A percentile compares a stretch with the other conserved stretches of the same genome.
These are phyloP conservation scores for Gobio gobio DNA, from an alignment of 2,113 vertebrate genomes.

Conservation along the genomic window DNA sequence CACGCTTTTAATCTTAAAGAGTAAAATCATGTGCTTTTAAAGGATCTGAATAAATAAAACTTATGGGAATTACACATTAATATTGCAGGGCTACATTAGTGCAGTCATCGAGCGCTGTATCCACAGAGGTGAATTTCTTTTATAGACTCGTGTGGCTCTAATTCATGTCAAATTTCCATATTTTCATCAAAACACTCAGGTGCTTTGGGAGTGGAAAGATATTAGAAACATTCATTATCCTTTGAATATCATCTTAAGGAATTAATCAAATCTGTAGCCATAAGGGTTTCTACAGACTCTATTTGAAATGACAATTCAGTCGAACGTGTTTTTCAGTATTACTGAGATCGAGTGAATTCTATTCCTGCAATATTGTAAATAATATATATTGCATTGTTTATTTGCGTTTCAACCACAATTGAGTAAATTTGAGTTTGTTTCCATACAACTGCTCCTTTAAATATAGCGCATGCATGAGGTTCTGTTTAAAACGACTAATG, in stretches of 20 bases:
- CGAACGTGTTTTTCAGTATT: background rate
- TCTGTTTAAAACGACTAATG: background rate
- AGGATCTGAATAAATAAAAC: background rate
- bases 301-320: conserved; percentile 16
- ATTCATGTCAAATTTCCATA: conserved; percentile 22
- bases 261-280: conserved; percentile 25
- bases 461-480: background rate
- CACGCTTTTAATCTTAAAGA: conserved; percentile 10
- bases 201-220: background rate
- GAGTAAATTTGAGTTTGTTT: conserved; percentile 10
- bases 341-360: background rate
- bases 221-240: conserved; percentile 18
- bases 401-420: background rate
- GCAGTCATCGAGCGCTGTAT: background rate
- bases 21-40: background rate
- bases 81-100: conserved; percentile 19
- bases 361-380: background rate
- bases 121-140: background rate
- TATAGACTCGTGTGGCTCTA: background rate
- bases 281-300: background rate
- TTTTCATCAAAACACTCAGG: conserved; percentile 31
- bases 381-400: background rate
- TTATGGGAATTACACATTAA: conserved; percentile 4
- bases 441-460: background rate
- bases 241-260: conserved; percentile 22